Conservation (phyloP, 2,888 invertebrate species). For the Cheilosia soror region DNA sequence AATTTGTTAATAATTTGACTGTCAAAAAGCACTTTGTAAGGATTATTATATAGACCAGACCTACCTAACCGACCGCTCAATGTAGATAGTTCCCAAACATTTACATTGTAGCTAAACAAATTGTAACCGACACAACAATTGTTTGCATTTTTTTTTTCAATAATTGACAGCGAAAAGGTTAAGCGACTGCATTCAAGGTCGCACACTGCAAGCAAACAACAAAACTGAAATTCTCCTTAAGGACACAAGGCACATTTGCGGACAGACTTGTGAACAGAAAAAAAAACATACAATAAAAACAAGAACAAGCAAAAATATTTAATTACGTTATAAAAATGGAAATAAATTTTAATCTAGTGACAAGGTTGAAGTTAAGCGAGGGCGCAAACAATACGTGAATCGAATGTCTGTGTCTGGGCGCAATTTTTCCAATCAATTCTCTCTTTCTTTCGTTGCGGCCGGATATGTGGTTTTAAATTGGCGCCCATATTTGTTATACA, state of each 20-base stretch:
- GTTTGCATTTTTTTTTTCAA: not conserved
- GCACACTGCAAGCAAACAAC: constrained; percentile 9
- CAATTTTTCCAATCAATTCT: not conserved
- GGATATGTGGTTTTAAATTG: constrained; percentile 21
- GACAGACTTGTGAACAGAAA: not conserved
- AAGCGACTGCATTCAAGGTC: constrained; percentile 37
- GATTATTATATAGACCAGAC: too few species aligned
- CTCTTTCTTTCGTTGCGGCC: not conserved
- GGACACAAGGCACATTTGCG: constrained; percentile 13
- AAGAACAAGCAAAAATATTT: constrained; percentile 26
- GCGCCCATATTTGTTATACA: constrained; percentile 27
- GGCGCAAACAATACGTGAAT: constrained; percentile 35
- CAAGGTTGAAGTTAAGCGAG: constrained; percentile 41
- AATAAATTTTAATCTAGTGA: constrained; percentile 41
- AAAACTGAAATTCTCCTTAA: constrained; percentile 28
- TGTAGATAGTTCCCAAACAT: too few species aligned
- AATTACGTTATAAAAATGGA: constrained; percentile 30
- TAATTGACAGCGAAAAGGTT: constrained; percentile 29
- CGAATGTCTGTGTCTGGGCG: constrained; percentile 18
- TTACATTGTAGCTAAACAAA: too few species aligned
- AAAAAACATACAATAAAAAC: not conserved
- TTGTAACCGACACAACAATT: too few species aligned
- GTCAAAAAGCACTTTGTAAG: too few species aligned
- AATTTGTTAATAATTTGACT: too few species aligned
- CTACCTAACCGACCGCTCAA: too few species aligned